Percentiles rank a stretch among this genome's conserved stretches.
Conservation (phyloP, 2,797 vertebrate genomes). For the Argentina silus region DNA sequence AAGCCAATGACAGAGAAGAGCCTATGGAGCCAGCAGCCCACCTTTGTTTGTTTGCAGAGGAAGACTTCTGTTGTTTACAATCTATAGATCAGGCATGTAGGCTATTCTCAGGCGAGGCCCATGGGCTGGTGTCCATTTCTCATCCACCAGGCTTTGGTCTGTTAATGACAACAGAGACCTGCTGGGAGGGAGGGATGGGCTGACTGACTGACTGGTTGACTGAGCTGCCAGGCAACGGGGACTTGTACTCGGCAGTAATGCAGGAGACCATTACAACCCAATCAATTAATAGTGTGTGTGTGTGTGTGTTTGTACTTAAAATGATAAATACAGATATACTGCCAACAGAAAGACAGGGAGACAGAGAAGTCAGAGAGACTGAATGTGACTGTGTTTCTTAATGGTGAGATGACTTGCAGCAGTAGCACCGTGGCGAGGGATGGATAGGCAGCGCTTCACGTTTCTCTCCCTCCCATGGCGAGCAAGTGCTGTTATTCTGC, state of each 20-base stretch:
- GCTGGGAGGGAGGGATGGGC: neutral
- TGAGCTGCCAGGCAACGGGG: neutral
- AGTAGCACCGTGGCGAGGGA: slow-evolving; percentile 9
- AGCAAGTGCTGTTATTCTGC: slow-evolving; percentile 17
- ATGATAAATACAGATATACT: neutral
- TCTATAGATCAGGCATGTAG: neutral
- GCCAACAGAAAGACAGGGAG: neutral
- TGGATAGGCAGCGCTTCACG: slow-evolving; percentile 20
- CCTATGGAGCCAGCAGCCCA: neutral
- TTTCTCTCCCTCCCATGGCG: slow-evolving; percentile 28
- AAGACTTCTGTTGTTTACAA: neutral
- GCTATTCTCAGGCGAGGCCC: neutral
- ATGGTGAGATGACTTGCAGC: slow-evolving; percentile 15
- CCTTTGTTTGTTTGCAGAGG: neutral
- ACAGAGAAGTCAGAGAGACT: neutral
- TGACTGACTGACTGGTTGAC: no score
- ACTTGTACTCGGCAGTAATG: neutral
- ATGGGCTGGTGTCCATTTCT: neutral
- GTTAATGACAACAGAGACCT: neutral
- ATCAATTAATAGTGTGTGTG: slow-evolving; percentile 17
- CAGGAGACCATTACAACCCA: slow-evolving; percentile 18
- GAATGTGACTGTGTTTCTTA: slow-evolving; percentile 3
- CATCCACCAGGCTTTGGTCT: neutral
- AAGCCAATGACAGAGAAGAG: neutral
- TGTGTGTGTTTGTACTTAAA: neutral